Conservation (phyloP, 2,113 vertebrate species). For the Chloropsis hardwickii region DNA sequence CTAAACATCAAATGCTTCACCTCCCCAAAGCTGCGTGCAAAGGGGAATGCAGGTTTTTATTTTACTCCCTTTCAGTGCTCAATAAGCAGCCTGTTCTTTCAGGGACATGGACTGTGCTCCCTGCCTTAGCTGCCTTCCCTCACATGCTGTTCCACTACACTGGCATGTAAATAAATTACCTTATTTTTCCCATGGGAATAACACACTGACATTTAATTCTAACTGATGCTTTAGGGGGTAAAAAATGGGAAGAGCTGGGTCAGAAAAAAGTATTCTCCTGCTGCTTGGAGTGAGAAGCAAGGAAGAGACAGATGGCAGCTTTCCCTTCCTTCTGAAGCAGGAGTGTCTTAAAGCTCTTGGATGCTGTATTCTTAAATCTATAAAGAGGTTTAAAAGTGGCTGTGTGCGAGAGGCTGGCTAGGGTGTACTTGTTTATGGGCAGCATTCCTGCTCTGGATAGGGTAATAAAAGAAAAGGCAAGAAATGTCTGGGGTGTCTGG, state of each 20-base stretch:
- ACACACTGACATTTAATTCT: conserved; percentile 13
- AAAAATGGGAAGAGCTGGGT: conserved; percentile 27
- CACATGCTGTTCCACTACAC: background rate
- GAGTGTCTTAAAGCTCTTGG: conserved; percentile 32
- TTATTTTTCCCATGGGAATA: conserved; percentile 6
- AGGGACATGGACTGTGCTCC: background rate
- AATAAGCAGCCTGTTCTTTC: background rate
- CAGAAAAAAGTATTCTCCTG: conserved; percentile 9
- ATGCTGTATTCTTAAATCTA: conserved; percentile 17
- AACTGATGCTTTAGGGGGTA: background rate
- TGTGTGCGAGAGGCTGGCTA: background rate
- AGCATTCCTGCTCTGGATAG: background rate
- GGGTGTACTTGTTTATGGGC: background rate
- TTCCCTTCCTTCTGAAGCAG: conserved; percentile 24
- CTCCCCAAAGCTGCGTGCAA: background rate
- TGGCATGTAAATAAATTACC: conserved; percentile 21
- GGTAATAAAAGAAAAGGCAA: background rate
- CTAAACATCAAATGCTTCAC: background rate
- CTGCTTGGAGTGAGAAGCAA: background rate
- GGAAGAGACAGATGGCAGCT: conserved; percentile 43
- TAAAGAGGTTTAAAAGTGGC: background rate
- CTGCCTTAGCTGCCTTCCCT: background rate
- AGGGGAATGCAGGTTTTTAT: background rate
- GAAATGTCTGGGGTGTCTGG: background rate
- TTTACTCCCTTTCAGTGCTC: background rate